phyloP scores from a whole-genome alignment of 2,797 vertebrate species.

The Garrulus glandarius region DNA sequence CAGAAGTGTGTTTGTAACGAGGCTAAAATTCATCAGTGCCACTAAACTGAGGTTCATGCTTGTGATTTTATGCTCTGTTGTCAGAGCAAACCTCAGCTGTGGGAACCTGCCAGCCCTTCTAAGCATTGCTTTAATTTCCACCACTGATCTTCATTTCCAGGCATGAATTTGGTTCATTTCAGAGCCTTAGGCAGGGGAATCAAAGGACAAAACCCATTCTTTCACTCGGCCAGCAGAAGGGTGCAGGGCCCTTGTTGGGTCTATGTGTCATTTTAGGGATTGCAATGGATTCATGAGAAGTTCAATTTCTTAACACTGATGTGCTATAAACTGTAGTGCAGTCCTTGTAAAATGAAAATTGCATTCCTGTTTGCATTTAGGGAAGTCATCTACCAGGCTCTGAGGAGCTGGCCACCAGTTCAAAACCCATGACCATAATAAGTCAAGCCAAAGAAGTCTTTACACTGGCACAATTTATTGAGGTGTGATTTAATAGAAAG shows the following conservation, averaged over 20 bases:
- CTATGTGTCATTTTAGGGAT: not conserved
- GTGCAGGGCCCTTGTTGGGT: not conserved
- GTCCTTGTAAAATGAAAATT: not conserved
- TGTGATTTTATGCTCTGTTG: not conserved
- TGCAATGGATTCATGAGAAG: not conserved
- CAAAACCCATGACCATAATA: rapidly evolving
- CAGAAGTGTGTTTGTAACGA: not conserved
- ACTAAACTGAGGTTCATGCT: not conserved
- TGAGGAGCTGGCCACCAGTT: not conserved
- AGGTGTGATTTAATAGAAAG: not conserved
- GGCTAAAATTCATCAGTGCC: not conserved
- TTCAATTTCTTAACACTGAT: not conserved
- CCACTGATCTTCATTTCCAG: not conserved
- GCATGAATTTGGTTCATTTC: not conserved
- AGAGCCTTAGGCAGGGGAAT: not conserved
- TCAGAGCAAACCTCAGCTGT: not conserved
- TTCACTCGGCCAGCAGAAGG: rapidly evolving
- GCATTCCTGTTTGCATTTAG: not conserved
- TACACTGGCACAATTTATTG: not conserved
- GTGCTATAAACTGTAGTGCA: not conserved
- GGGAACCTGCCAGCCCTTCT: not conserved
- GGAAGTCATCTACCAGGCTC: not conserved
- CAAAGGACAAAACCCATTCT: not conserved
- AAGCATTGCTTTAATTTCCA: not conserved
- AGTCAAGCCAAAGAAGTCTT: not conserved